Conservation (phyloP, 2,797 vertebrate genomes). For the Sylvilagus floridanus region DNA sequence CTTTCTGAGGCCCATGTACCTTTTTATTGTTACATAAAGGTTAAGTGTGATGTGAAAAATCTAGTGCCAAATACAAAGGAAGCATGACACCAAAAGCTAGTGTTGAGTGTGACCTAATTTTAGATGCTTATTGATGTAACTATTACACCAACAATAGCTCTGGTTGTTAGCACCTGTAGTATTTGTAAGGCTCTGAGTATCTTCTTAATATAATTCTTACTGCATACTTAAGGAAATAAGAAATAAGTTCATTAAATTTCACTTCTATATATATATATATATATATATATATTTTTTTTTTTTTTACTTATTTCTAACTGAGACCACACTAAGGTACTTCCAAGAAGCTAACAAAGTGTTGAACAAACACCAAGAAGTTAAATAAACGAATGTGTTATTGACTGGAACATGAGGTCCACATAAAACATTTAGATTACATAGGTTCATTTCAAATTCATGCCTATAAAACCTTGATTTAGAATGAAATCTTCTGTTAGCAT, state of each 20-base stretch:
- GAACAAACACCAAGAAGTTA: slow-evolving; percentile 10
- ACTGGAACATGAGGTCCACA: neutral
- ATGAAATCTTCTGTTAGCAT: slow-evolving; percentile 52
- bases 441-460: slow-evolving; percentile 56
- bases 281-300: too few species aligned
- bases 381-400: slow-evolving; percentile 57
- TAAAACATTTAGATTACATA: slow-evolving; percentile 21
- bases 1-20: slow-evolving; percentile 1
- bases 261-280: neutral
- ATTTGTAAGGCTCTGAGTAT: neutral
- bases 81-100: neutral
- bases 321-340: slow-evolving; percentile 19
- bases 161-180: slow-evolving; percentile 25
- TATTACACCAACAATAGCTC: slow-evolving; percentile 47
- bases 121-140: slow-evolving; percentile 49
- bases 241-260: neutral
- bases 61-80: slow-evolving; percentile 5
- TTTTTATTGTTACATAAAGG: slow-evolving; percentile 36
- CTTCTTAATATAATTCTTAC: slow-evolving; percentile 63
- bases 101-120: slow-evolving; percentile 50
- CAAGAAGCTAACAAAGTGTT: neutral
- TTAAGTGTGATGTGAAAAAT: slow-evolving; percentile 39
- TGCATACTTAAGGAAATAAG: neutral
- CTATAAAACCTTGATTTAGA: slow-evolving; percentile 57
- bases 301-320: slow-evolving; percentile 46